A percentile compares a stretch with the other conserved stretches of the same genome.
phyloP scores from a whole-genome alignment of 1,140 invertebrate species.

The Gryon sp. region DNA sequence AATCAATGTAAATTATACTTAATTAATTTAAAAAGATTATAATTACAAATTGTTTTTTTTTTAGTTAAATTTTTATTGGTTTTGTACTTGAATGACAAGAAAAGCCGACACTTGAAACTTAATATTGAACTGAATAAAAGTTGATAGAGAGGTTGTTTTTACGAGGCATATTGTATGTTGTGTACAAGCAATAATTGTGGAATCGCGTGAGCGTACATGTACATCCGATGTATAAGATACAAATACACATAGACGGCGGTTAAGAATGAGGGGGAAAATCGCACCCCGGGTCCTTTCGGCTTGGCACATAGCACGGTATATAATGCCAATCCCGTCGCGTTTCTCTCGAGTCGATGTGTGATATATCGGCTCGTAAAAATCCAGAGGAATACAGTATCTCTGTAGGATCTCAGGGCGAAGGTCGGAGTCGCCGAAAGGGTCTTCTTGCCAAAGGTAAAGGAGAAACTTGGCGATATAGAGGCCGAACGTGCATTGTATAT shows the following conservation, averaged over 20 bases:
- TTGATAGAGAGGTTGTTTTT: constrained; percentile 14
- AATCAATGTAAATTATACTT: too few relatives aligned
- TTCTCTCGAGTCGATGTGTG: constrained; percentile 74
- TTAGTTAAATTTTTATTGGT: too few relatives aligned
- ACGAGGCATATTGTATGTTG: constrained; percentile 13
- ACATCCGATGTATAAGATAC: constrained; percentile 36
- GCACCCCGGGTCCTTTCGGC: constrained; percentile 61
- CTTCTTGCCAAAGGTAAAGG: constrained; percentile 56
- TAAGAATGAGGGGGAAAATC: constrained; percentile 43
- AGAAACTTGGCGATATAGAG: constrained; percentile 51
- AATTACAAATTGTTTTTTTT: too few relatives aligned
- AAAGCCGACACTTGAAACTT: too few relatives aligned
- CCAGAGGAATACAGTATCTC: constrained; percentile 78
- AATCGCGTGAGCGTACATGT: constrained; percentile 36
- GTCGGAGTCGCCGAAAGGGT: constrained; percentile 77
- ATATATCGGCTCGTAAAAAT: constrained; percentile 80
- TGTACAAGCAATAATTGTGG: constrained; percentile 42
- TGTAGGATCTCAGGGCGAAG: constrained; percentile 76
- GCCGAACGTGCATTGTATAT: constrained; percentile 21
- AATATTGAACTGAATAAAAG: constrained; percentile 7
- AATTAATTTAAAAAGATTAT: too few relatives aligned
- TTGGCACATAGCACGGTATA: constrained; percentile 55
- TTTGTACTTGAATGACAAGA: too few relatives aligned
- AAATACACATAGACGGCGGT: constrained; percentile 40
- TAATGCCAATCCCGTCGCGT: constrained; percentile 70